Percentiles rank a stretch among this genome's conserved stretches.
phyloP scores from a whole-genome alignment of 2,888 invertebrate species.

The Andrena chrysosceles region DNA sequence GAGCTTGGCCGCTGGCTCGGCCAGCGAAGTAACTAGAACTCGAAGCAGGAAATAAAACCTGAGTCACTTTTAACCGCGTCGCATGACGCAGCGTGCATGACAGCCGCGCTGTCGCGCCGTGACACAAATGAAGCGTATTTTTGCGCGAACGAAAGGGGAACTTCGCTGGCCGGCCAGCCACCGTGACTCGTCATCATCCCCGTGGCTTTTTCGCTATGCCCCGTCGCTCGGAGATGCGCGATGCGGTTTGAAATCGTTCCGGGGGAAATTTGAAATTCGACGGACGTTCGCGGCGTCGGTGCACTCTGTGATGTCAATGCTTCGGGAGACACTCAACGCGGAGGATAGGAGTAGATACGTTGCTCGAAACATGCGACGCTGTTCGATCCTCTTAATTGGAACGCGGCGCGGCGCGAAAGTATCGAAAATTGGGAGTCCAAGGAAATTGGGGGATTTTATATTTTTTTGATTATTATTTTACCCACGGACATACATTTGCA shows the following conservation, averaged over 20 bases:
- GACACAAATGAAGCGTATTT: constrained; percentile 63
- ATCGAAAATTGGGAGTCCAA: neutral
- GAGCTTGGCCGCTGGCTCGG: constrained; percentile 6
- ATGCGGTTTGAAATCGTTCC: constrained; percentile 57
- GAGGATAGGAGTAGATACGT: constrained; percentile 39
- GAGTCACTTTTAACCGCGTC: constrained; percentile 69
- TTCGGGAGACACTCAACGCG: constrained; percentile 38
- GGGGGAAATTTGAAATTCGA: constrained; percentile 51
- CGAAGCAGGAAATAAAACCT: constrained; percentile 73
- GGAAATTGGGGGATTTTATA: neutral
- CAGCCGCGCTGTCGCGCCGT: constrained; percentile 35
- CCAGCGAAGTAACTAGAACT: constrained; percentile 61
- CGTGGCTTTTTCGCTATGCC: neutral
- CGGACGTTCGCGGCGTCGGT: constrained; percentile 50
- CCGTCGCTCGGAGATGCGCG: constrained; percentile 38
- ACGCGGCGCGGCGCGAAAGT: neutral
- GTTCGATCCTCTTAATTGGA: neutral
- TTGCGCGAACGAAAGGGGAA: constrained; percentile 45
- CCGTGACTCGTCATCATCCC: constrained; percentile 19
- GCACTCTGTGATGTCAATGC: constrained; percentile 51
- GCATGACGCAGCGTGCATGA: constrained; percentile 55
- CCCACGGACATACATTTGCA: neutral
- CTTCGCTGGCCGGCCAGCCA: neutral
- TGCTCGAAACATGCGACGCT: constrained; percentile 43
- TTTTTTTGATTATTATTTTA: no score